Conservation (phyloP, 2,888 invertebrate genomes). For the Drosophila niveifrons region DNA sequence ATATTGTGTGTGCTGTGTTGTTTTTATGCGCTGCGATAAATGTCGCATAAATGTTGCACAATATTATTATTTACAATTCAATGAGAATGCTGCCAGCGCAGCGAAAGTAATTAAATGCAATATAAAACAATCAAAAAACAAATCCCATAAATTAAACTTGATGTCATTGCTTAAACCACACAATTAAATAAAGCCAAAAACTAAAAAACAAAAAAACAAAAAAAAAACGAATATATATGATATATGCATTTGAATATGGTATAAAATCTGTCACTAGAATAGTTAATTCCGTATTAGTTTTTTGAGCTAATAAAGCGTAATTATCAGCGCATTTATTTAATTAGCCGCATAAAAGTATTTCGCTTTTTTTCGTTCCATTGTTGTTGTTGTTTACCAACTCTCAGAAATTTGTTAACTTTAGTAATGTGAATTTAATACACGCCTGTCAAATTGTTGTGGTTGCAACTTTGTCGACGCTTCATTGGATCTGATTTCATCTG, state of each 20-base stretch:
- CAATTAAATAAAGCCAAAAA: slow-evolving; percentile 30
- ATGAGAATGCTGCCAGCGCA: slow-evolving; percentile 9
- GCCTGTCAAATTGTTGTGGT: slow-evolving; percentile 37
- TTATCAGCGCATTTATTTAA: slow-evolving; percentile 73
- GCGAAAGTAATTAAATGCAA: slow-evolving; percentile 70
- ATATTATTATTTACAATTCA: slow-evolving; percentile 51
- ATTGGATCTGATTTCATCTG: slow-evolving; percentile 16
- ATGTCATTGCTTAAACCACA: slow-evolving; percentile 48
- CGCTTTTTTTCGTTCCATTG: not conserved
- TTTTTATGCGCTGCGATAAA: slow-evolving; percentile 44
- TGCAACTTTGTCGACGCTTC: slow-evolving; percentile 28
- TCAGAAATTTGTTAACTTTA: slow-evolving; percentile 10
- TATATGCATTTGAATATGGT: slow-evolving; percentile 12
- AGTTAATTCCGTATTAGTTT: slow-evolving; percentile 72
- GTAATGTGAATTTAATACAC: slow-evolving; percentile 61
- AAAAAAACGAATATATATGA: too few relatives aligned
- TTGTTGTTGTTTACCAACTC: slow-evolving; percentile 20
- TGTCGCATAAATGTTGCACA: slow-evolving; percentile 50
- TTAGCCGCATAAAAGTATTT: slow-evolving; percentile 56
- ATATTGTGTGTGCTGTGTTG: not conserved
- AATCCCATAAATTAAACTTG: slow-evolving; percentile 73
- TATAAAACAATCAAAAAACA: slow-evolving; percentile 70
- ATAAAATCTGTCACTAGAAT: slow-evolving; percentile 71
- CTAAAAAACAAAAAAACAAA: slow-evolving; percentile 29
- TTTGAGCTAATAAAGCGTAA: slow-evolving; percentile 73